These are phyloP conservation scores for Oenanthe oenanthe DNA, from an alignment of 2,113 vertebrate genomes.

Conservation along the genomic window DNA sequence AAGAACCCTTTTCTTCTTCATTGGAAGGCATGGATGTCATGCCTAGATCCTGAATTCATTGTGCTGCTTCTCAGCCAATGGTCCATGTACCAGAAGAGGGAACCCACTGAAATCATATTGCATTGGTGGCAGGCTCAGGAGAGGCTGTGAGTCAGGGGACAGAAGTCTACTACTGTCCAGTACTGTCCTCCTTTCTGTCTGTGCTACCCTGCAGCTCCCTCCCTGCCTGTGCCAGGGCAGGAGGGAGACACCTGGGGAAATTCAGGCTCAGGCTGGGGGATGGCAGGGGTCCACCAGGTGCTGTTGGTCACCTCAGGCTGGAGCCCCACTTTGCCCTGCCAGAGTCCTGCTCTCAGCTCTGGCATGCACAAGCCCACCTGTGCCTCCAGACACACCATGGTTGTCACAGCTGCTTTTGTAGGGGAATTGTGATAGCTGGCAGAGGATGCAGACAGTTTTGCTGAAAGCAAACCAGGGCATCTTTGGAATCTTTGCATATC, in stretches of 20 bases:
- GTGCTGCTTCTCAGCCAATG: not conserved
- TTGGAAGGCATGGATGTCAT: not conserved
- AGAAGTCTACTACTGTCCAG: not conserved
- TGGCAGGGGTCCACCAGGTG: not conserved
- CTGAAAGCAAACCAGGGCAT: not conserved
- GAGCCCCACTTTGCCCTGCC: not conserved
- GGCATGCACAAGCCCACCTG: fast-evolving
- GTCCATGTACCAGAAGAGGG: not conserved
- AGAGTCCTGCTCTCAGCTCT: not conserved
- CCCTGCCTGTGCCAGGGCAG: not conserved
- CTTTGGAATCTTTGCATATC: not conserved
- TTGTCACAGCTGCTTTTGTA: not conserved
- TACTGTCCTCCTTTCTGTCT: not conserved
- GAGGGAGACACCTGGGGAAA: not conserved
- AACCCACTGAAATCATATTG: not conserved
- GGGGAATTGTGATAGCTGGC: not conserved
- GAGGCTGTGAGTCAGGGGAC: not conserved
- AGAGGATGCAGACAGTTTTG: not conserved
- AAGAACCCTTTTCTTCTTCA: not conserved
- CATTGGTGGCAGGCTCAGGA: not conserved
- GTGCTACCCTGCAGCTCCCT: not conserved
- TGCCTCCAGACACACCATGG: fast-evolving
- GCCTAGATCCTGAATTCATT: not conserved
- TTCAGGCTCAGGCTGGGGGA: not conserved
- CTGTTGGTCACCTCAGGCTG: fast-evolving